A percentile compares a stretch with the other conserved stretches of the same genome.
Conservation (phyloP, 1,140 invertebrate genomes). For the Asobara japonica region DNA sequence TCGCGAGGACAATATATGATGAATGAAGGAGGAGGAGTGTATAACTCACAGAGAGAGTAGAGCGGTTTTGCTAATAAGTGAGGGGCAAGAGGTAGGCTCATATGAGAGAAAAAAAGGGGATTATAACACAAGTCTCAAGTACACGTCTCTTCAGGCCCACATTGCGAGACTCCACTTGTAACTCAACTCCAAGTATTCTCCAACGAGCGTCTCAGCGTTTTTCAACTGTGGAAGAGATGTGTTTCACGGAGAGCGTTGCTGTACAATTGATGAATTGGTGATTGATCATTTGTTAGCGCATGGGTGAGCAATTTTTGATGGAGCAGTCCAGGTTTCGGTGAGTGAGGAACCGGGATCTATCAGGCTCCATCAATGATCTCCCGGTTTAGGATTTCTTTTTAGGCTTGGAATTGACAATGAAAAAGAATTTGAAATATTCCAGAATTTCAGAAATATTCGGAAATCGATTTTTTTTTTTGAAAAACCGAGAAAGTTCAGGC, state of each 20-base stretch:
- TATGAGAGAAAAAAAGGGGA: constrained; percentile 6
- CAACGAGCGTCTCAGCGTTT: background rate
- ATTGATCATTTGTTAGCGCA: too few species aligned
- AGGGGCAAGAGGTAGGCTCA: background rate
- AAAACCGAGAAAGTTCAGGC: too few species aligned
- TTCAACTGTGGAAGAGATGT: background rate
- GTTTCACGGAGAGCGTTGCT: background rate
- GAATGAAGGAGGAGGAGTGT: background rate
- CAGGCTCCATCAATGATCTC: too few species aligned
- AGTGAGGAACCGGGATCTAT: too few species aligned
- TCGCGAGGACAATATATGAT: constrained; percentile 4
- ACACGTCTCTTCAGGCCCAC: constrained; percentile 9
- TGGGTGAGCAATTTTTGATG: too few species aligned
- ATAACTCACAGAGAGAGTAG: background rate
- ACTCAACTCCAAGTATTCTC: constrained; percentile 4
- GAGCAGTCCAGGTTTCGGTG: too few species aligned
- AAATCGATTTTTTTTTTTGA: too few species aligned
- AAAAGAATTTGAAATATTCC: too few species aligned
- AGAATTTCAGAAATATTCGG: too few species aligned
- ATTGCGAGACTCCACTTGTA: constrained; percentile 16
- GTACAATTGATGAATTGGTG: background rate
- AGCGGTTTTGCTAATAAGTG: background rate
- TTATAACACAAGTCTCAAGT: constrained; percentile 17
- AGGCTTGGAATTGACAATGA: too few species aligned
- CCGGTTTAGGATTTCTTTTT: too few species aligned